phyloP scores from a whole-genome alignment of 2,113 vertebrate genomes.

The Ctenomys sociabilis region DNA sequence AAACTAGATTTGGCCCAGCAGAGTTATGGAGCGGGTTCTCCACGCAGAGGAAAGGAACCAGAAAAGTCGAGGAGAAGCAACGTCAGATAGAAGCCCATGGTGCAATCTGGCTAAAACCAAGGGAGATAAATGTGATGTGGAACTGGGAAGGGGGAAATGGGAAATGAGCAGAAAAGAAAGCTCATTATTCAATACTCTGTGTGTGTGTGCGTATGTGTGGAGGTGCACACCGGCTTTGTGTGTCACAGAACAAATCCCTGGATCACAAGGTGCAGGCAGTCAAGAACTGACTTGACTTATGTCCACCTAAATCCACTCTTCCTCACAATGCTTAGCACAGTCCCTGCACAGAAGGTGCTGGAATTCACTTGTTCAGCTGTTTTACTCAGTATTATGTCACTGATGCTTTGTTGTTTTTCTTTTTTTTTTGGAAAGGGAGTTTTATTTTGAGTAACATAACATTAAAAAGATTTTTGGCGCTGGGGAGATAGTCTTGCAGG shows the following conservation, averaged over 20 bases:
- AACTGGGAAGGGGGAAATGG: neutral
- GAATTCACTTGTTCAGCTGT: neutral
- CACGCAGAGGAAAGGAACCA: neutral
- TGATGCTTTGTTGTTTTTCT: no score
- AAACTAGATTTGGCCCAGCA: neutral
- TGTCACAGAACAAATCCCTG: neutral
- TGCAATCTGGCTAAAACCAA: neutral
- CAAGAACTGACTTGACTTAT: neutral
- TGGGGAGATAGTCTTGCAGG: no score
- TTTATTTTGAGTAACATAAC: neutral
- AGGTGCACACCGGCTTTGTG: neutral
- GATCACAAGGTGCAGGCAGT: neutral
- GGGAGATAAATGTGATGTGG: neutral
- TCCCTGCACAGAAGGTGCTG: neutral
- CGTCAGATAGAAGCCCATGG: neutral
- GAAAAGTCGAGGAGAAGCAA: neutral
- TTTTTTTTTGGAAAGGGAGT: neutral
- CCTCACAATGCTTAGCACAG: neutral
- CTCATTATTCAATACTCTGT: neutral
- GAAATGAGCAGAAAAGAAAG: neutral
- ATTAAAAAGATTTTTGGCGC: no score
- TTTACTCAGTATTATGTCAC: neutral
- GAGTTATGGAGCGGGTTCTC: neutral
- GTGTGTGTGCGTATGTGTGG: fast-evolving
- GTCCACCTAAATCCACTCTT: neutral